Evolutionary conservation across 2,888 invertebrate genomes (phyloP).

Genomic region (Hoplodrina ambigua): DNA sequence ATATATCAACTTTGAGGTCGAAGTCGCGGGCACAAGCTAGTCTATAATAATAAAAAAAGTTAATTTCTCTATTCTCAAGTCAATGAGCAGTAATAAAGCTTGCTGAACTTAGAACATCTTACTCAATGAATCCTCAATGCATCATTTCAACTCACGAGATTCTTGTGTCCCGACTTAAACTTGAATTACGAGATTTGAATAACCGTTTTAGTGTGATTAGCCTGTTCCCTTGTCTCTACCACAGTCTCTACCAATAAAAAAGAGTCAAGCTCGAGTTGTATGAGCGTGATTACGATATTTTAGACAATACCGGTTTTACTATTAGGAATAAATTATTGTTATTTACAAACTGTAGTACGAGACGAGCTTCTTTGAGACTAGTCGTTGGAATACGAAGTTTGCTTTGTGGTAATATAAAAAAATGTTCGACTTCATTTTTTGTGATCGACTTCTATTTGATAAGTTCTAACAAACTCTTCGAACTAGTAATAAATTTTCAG

Average conservation of each 20-base stretch:
- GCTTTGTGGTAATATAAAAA: background rate
- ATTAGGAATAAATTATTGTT: slow-evolving; percentile 48
- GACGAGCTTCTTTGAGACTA: slow-evolving; percentile 28
- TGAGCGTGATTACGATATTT: slow-evolving; percentile 48
- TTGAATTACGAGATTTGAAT: slow-evolving; percentile 61
- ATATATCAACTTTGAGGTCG: no score
- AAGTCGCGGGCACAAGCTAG: no score
- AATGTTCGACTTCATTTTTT: background rate
- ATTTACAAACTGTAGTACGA: slow-evolving; percentile 41
- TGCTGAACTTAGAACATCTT: slow-evolving; percentile 4
- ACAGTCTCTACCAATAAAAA: slow-evolving; percentile 55
- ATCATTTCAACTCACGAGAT: slow-evolving; percentile 38
- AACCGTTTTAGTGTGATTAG: slow-evolving; percentile 58
- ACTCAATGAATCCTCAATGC: slow-evolving; percentile 53
- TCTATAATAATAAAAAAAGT: no score
- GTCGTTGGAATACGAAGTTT: slow-evolving; percentile 13
- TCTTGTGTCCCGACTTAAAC: slow-evolving; percentile 37
- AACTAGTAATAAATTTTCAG: no score
- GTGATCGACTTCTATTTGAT: background rate
- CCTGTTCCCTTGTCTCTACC: slow-evolving; percentile 47
- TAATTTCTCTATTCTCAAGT: background rate
- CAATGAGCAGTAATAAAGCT: slow-evolving; percentile 14
- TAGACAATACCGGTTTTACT: slow-evolving; percentile 56
- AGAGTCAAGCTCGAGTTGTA: slow-evolving; percentile 49
- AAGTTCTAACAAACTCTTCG: no score